A percentile compares a stretch with the other conserved stretches of the same genome.
Conservation (phyloP, 2,888 invertebrate genomes). For the Pristionchus arcanus region DNA sequence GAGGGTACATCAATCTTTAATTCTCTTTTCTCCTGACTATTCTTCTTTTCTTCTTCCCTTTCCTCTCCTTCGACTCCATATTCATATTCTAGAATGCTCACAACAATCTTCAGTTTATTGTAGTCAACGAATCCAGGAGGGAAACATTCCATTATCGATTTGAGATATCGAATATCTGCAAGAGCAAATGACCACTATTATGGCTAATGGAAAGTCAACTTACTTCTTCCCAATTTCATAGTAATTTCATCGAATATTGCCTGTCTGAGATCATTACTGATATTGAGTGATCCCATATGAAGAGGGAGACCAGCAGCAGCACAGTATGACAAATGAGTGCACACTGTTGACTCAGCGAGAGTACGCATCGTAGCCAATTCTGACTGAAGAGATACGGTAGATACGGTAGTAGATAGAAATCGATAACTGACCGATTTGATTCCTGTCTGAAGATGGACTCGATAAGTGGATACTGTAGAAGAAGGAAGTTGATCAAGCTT, state of each 20-base stretch:
- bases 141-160: conserved; percentile 69
- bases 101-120: conserved; percentile 64
- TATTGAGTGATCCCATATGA: conserved; percentile 62
- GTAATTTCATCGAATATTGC: conserved; percentile 58
- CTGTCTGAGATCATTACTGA: conserved; percentile 60
- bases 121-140: conserved; percentile 63
- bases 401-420: neutral
- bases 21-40: neutral
- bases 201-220: neutral
- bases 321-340: conserved; percentile 60
- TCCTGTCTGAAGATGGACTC: neutral
- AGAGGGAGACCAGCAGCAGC: conserved; percentile 67
- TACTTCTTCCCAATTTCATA: conserved; percentile 31
- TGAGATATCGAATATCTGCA: conserved; percentile 68
- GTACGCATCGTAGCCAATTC: conserved; percentile 56
- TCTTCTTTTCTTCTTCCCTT: conserved; percentile 33
- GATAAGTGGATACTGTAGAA: conserved; percentile 32
- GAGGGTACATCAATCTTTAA: neutral
- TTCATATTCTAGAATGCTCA: conserved; percentile 67
- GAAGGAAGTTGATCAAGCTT: neutral
- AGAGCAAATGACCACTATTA: neutral
- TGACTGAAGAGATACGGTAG: conserved; percentile 55
- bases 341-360: conserved; percentile 58
- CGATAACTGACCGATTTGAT: conserved; percentile 22
- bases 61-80: conserved; percentile 61